Percentiles rank a stretch among this genome's conserved stretches.
These are phyloP conservation scores for Sesia bembeciformis DNA, from an alignment of 2,888 invertebrate genomes.

Conservation along the genomic window DNA sequence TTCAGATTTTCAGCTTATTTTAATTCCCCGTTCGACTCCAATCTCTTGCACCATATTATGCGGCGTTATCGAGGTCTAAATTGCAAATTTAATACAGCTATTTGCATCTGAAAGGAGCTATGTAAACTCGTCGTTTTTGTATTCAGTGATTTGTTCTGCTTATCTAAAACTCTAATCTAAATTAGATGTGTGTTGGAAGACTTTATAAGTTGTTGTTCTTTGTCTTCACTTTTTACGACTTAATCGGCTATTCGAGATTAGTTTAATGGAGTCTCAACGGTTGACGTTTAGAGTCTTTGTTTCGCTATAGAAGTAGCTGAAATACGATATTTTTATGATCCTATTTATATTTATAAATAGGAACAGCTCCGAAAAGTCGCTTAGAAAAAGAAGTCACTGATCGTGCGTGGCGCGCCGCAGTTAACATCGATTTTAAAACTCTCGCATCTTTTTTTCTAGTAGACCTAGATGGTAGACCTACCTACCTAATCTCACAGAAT, in stretches of 20 bases:
- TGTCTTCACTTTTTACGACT: background rate
- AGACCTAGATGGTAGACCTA: too few species aligned
- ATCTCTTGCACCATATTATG: slow-evolving; percentile 13
- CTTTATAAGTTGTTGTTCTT: slow-evolving; percentile 12
- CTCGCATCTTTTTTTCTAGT: too few species aligned
- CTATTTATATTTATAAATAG: background rate
- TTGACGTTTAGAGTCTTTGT: slow-evolving; percentile 1
- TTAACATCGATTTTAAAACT: too few species aligned
- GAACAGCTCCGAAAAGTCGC: too few species aligned
- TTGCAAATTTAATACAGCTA: slow-evolving; percentile 70
- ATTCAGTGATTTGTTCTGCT: slow-evolving; percentile 62
- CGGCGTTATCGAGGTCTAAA: slow-evolving; percentile 59
- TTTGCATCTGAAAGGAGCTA: slow-evolving; percentile 69
- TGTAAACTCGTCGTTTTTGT: slow-evolving; percentile 49
- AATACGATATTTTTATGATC: background rate
- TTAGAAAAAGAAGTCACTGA: too few species aligned
- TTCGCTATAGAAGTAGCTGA: background rate
- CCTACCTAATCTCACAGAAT: too few species aligned
- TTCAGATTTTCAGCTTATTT: too few species aligned
- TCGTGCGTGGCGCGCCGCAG: too few species aligned
- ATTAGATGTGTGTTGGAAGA: slow-evolving; percentile 44
- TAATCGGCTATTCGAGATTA: slow-evolving; percentile 16
- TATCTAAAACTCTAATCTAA: slow-evolving; percentile 64
- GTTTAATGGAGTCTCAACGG: slow-evolving; percentile 19
- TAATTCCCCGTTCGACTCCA: background rate